phyloP scores from a whole-genome alignment of 2,113 vertebrate genomes.

The Falcunculus frontatus region DNA sequence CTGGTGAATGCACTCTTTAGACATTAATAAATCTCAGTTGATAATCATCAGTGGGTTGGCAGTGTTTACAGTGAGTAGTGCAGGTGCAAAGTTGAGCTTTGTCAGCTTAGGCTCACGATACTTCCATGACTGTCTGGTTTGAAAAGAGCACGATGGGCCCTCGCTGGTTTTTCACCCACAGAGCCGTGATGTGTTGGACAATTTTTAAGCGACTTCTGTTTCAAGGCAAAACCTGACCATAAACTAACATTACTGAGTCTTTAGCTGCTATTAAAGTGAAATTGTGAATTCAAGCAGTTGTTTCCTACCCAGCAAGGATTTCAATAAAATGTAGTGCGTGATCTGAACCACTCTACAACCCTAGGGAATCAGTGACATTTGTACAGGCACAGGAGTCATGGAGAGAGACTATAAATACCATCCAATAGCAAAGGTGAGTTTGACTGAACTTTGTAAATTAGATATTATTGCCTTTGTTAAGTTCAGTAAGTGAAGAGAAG shows the following conservation, averaged over 20 bases:
- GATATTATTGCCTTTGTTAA: conserved; percentile 12
- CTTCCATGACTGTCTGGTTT: not conserved
- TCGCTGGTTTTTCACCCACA: not conserved
- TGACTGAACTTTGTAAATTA: conserved; percentile 40
- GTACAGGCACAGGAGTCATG: not conserved
- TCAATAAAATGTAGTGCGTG: not conserved
- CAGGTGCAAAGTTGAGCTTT: not conserved
- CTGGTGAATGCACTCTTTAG: not conserved
- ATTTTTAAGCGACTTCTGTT: not conserved
- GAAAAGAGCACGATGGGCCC: not conserved
- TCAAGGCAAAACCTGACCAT: not conserved
- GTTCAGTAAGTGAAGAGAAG: conserved; percentile 6
- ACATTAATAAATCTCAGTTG: not conserved
- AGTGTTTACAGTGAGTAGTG: not conserved
- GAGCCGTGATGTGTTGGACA: not conserved
- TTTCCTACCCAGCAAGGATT: not conserved
- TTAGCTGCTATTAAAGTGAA: not conserved
- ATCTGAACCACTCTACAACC: not conserved
- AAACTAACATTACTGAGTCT: not conserved
- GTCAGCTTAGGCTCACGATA: not conserved
- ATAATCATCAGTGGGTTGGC: not conserved
- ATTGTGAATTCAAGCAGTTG: not conserved
- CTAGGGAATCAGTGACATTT: conserved; percentile 22
- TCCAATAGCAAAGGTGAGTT: not conserved
- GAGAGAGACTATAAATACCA: not conserved